Evolutionary conservation across 2,888 invertebrate species (phyloP), one percentile per base, ranked within the genome.

Genomic region (Frankliniella fusca): DNA sequence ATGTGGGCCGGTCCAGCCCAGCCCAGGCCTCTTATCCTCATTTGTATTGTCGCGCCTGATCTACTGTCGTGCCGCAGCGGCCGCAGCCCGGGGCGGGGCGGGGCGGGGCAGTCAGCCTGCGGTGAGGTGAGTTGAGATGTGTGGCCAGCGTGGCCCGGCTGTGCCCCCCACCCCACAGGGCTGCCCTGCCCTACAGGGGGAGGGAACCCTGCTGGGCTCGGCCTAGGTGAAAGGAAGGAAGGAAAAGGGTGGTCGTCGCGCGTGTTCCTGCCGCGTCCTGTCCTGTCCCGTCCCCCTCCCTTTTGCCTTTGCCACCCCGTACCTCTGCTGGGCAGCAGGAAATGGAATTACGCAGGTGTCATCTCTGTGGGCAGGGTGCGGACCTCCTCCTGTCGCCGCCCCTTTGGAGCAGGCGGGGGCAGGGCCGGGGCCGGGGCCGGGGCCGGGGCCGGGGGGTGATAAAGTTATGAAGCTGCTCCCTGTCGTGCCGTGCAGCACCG

Each of bases 321-420:
- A 3, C 38, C 38, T 38, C 3, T 2, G 70, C 23, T 27, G 38
- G 38, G 38, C 38, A 38, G 38, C 38, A 38, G 70, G 70, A 76
- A 76, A 76, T 76, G 70, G 70, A 23, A 76, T 76, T 76, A 76
- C 70, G 70, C 12, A 76, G 70, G 70, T 76, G 70, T 76, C 70
- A 76, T 76, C 70, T 27, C 70, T 38, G 38, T 38, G 38, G 38
- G 38, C 38, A 5, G 38, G 38, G 38, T 38, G 38, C 38, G 38
- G 38, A 54, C 38, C 38, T 5, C 38, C 38, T 38, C 38, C 38
- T 38, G 38, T 38, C 38, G 38, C n/a, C n/a, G n/a, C 70, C 61
- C 61, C 15, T 7, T 5, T 38, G 38, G 38, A 38, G 38, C 38
- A 38, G 38, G 38, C 38, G 38, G n/a, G 18, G n/a, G 18, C 61